Evolutionary conservation across 2,888 invertebrate species (phyloP).

Genomic region (Lucinisca nassula): DNA sequence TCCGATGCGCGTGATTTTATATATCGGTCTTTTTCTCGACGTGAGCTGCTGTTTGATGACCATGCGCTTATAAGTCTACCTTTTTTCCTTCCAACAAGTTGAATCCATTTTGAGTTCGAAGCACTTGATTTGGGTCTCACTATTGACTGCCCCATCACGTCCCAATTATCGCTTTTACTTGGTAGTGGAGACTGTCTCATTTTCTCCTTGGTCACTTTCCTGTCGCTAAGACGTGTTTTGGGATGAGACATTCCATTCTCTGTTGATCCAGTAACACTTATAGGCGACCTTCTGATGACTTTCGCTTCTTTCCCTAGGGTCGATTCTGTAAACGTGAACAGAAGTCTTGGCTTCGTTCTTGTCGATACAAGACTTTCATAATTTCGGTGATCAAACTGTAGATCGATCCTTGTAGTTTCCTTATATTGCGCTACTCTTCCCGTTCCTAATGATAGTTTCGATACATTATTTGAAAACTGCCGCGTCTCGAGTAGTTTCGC

Average conservation of each 20-base stretch:
- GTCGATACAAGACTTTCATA: slow-evolving; percentile 35
- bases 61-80: neutral
- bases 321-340: slow-evolving; percentile 7
- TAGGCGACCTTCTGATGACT: neutral
- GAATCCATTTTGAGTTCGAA: slow-evolving; percentile 5
- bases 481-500: too few species aligned
- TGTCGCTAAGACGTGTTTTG: slow-evolving; percentile 58
- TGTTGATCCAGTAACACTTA: neutral
- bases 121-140: neutral
- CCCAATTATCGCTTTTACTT: neutral
- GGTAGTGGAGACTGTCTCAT: neutral
- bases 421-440: slow-evolving; percentile 26
- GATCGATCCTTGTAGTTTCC: slow-evolving; percentile 35
- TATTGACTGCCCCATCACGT: neutral
- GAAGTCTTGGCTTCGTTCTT: neutral
- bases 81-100: neutral
- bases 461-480: neutral
- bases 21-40: neutral
- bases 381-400: slow-evolving; percentile 39
- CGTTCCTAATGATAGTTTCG: slow-evolving; percentile 36
- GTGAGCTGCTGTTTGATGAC: neutral
- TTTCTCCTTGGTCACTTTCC: slow-evolving; percentile 33
- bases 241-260: slow-evolving; percentile 33
- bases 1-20: neutral
- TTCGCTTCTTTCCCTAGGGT: neutral